phyloP scores from a whole-genome alignment of 2,888 invertebrate species.

The Cephalotes varians region DNA sequence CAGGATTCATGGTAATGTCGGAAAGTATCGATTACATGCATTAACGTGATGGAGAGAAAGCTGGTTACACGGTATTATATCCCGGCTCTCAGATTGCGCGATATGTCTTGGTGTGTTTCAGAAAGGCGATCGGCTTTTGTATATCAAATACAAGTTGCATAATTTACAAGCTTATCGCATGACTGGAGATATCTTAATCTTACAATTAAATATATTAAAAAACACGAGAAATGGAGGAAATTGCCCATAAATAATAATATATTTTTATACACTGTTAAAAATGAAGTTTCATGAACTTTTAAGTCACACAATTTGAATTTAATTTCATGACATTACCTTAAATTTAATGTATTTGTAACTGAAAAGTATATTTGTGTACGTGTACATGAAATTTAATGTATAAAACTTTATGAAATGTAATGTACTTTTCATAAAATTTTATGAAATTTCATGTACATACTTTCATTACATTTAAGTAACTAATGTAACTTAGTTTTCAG shows the following conservation, averaged over 20 bases:
- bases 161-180: constrained; percentile 4
- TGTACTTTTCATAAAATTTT: too few species aligned
- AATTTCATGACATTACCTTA: too few species aligned
- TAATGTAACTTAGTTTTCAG: too few species aligned
- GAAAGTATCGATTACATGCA: constrained; percentile 40
- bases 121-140: constrained; percentile 25
- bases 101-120: neutral
- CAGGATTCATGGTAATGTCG: constrained; percentile 42
- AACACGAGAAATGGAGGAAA: neutral
- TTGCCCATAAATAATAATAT: neutral
- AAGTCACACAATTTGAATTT: too few species aligned
- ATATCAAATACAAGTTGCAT: constrained; percentile 2
- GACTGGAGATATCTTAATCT: neutral
- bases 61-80: constrained; percentile 37
- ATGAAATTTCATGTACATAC: too few species aligned
- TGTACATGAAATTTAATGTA: too few species aligned
- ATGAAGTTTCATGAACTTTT: too few species aligned
- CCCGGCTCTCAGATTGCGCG: constrained; percentile 17
- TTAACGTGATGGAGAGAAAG: constrained; percentile 40
- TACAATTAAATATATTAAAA: neutral
- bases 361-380: too few species aligned
- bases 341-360: too few species aligned
- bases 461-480: too few species aligned
- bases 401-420: too few species aligned
- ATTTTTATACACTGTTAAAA: too few species aligned